Base-by-base conservation (phyloP, 2,113 vertebrate genomes). In the Ophthalmolycus amberensis region DNA sequence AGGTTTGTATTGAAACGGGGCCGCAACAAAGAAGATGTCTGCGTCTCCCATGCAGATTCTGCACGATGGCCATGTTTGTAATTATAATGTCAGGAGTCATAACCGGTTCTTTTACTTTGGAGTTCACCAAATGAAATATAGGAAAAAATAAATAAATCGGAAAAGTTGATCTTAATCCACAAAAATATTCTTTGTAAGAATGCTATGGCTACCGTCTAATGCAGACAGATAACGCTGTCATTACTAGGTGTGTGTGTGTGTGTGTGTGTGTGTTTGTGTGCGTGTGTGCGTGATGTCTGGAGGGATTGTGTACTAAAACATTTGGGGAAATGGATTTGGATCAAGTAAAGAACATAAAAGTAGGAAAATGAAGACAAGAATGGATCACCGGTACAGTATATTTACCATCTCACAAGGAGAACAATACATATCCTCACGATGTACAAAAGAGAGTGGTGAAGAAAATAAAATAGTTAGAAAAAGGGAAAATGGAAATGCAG, bases 171-270 rank as follows among this genome's bases (percentile, higher is more conserved):
- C 46, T 48, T 5, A 48, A 48, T 48, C 46, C 16, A 9, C 42
- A 11, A 44, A 44, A 22, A 16, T 9, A 18, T 62, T 18, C 1
- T 58, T 14, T 27, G 54, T 5, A 29, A 29, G 9, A 10, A 44
- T 42, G 1, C 40, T 56, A 27, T 5, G 11, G 42, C 18, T 12
- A 9, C 4, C 11, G 38, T 66, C 15, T 67, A 37, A 77, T 72
- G 54, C 58, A 78, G 75, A 70, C 18, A 7, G 20, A 74, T 68
- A 20, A 22, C 25, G 3, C 46, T 20, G 59, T 58, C 68, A 37
- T 8, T 66, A 70, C 65, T 42, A 44, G 71, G 29, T 29, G 29
- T 38, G 38, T 27, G 40, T 62, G 32, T 56, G 54, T 56, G 54
- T 56, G 54, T 56, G 54, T 56, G 54, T 25, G 52, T 32, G 56